Conservation (phyloP, 2,797 vertebrate species). For the Malacoctenus gilli region DNA sequence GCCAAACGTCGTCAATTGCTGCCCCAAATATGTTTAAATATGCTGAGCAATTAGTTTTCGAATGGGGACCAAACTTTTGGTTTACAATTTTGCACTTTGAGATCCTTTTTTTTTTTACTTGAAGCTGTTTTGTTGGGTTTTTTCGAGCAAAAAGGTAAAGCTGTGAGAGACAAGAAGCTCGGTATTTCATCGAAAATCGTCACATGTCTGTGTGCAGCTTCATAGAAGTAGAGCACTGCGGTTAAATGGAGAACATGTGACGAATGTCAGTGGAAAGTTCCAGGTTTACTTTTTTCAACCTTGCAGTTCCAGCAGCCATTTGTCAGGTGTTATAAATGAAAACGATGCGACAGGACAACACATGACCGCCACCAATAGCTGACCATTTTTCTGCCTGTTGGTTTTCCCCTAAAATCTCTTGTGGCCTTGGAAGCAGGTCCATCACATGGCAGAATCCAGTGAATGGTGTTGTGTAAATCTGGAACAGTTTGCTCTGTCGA, state of each 20-base stretch:
- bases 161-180: neutral
- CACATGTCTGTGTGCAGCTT: neutral
- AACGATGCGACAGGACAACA: slow-evolving; percentile 1
- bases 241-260: slow-evolving; percentile 8
- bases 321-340: neutral
- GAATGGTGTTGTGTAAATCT: too few species aligned
- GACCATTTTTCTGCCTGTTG: too few species aligned
- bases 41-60: neutral
- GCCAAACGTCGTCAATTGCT: neutral
- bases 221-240: neutral
- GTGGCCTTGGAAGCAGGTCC: too few species aligned
- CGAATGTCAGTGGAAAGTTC: slow-evolving; percentile 20
- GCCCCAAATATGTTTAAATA: neutral
- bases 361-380: too few species aligned
- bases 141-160: slow-evolving; percentile 2
- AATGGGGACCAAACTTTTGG: neutral
- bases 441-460: neutral
- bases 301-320: neutral
- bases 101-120: neutral
- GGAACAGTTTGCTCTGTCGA: neutral
- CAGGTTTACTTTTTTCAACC: neutral
- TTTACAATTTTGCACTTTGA: too few species aligned
- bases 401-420: neutral
- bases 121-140: neutral
- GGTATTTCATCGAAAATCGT: neutral